These are phyloP conservation scores for Irena cyanogastra DNA, from an alignment of 2,113 vertebrate species.

Conservation along the genomic window DNA sequence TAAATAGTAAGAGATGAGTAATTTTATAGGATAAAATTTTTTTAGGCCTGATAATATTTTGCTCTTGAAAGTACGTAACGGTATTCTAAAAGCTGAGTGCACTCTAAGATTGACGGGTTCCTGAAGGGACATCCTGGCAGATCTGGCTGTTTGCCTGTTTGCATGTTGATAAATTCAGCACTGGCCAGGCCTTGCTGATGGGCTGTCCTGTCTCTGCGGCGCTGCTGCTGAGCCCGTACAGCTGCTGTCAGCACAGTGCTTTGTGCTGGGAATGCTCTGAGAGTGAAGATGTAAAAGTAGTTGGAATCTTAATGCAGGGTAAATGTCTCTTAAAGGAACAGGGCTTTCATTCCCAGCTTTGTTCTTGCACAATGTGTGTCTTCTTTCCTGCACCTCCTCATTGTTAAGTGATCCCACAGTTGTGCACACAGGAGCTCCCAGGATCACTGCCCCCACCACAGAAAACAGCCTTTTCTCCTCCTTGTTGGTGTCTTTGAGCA, in stretches of 20 bases:
- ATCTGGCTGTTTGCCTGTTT: not conserved
- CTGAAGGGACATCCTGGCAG: not conserved
- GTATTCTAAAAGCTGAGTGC: not conserved
- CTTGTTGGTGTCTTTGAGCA: not conserved
- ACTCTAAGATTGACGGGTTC: not conserved
- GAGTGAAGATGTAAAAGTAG: not conserved
- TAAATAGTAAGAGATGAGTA: not conserved
- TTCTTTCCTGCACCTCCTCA: not conserved
- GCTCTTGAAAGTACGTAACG: not conserved
- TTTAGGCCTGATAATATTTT: not conserved
- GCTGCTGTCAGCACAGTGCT: not conserved
- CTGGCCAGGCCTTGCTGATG: not conserved
- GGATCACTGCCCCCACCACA: rapidly evolving
- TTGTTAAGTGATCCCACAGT: not conserved
- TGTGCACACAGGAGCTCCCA: not conserved
- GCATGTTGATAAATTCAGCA: not conserved
- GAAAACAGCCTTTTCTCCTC: not conserved
- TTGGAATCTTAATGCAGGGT: not conserved
- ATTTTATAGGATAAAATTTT: not conserved
- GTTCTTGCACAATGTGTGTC: not conserved
- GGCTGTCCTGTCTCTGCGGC: not conserved
- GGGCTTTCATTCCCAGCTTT: not conserved
- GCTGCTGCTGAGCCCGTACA: not conserved
- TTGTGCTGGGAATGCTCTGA: not conserved
- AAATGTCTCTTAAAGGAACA: not conserved